Base-by-base conservation (phyloP, 2,797 vertebrate species). In the Epinephelus awoara region DNA sequence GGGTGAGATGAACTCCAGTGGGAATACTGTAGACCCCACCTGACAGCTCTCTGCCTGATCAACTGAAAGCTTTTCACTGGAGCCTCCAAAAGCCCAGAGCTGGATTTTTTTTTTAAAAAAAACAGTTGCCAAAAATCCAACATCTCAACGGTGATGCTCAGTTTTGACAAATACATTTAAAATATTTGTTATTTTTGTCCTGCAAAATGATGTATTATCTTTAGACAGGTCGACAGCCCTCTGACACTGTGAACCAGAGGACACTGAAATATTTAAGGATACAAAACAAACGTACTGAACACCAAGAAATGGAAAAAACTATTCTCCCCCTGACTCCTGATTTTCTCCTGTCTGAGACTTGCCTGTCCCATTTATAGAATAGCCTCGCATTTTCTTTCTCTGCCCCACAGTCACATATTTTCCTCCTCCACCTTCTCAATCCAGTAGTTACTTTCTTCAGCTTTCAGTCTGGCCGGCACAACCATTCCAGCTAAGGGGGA, bases 401-500 rank as follows among this genome's bases (percentile, higher is more conserved):
- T 54, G 2, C 29, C 68, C 72, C 10, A 19, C 75, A 78, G 49
- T 66, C 58, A 42, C 68, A 77, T 66, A 44, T 66, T 65, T 72
- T 44, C 72, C 57, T 56, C 63, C 51, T 44, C n/a, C 46, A 67
- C 62, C 77, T 75, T 75, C 55, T 85, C 42, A 9, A 70, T 83
- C 78, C 79, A 79, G 63, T 89, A 85, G 92, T 88, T 62, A 77
- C 69, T 77, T 73, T 69, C 75, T 68, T 78, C 67, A 87, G 89
- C 85, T 65, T 92, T 93, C 95, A 96, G 91, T 50, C 94, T 95
- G 95, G 95, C 96, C 79, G 96, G 93, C 95, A 96, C 90, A 96
- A 96, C 96, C 94, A 97, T 98, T 96, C 96, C 97, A 85, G 95
- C 96, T 82, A 99, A 99, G 94, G 97, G 97, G 84, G 97, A 98